These are phyloP conservation scores for Lutjanus argentimaculatus DNA, from an alignment of 2,797 vertebrate species.

Conservation along the genomic window DNA sequence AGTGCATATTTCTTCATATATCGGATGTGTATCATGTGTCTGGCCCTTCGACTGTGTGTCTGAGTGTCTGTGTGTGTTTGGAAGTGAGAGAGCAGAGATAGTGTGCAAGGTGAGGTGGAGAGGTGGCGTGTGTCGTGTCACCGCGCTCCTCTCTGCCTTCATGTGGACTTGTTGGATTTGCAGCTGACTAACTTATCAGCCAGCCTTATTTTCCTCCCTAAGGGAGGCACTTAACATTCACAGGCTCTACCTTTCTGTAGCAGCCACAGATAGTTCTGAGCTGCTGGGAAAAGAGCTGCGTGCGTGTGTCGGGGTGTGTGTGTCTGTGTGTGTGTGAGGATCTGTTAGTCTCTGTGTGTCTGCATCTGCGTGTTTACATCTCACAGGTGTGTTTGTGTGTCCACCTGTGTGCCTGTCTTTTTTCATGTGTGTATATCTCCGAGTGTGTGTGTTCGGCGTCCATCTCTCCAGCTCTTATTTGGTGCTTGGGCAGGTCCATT, in stretches of 20 bases:
- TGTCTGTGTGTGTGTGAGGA: slow-evolving; percentile 33
- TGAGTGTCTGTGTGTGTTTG: slow-evolving; percentile 17
- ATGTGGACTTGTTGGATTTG: slow-evolving; percentile 83
- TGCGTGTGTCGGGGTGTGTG: slow-evolving; percentile 40
- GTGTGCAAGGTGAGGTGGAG: slow-evolving; percentile 59
- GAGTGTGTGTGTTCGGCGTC: slow-evolving; percentile 16
- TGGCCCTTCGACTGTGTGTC: background rate
- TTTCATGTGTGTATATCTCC: slow-evolving; percentile 14
- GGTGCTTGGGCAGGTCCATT: slow-evolving; percentile 86
- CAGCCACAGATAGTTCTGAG: slow-evolving; percentile 84
- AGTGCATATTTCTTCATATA: slow-evolving; percentile 7
- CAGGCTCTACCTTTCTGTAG: slow-evolving; percentile 79
- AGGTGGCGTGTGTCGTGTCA: slow-evolving; percentile 70
- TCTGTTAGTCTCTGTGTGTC: slow-evolving; percentile 32
- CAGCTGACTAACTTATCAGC: slow-evolving; percentile 83
- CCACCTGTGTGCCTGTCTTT: slow-evolving; percentile 32
- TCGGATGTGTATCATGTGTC: slow-evolving; percentile 18
- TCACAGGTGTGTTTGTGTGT: slow-evolving; percentile 53
- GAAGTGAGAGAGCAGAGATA: slow-evolving; percentile 43
- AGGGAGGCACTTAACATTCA: slow-evolving; percentile 86
- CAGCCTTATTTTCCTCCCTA: slow-evolving; percentile 72
- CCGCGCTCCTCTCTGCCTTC: slow-evolving; percentile 65
- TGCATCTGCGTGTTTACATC: slow-evolving; percentile 45
- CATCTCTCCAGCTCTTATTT: slow-evolving; percentile 81
- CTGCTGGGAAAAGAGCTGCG: slow-evolving; percentile 74